phyloP scores from a whole-genome alignment of 2,888 invertebrate species.

The Mayetiola destructor region DNA sequence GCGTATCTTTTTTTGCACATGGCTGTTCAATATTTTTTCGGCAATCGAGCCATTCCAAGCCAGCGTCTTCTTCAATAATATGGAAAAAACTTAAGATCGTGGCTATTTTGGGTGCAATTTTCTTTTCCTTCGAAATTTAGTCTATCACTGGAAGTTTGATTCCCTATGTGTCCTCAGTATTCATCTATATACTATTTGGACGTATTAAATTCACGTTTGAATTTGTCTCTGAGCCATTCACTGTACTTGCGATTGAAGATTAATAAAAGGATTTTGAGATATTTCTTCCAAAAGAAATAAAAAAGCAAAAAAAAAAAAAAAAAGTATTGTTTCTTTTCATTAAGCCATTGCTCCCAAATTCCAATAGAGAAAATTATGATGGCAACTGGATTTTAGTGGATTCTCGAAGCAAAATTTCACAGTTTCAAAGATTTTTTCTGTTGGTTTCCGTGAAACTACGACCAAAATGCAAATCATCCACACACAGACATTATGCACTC shows the following conservation, averaged over 20 bases:
- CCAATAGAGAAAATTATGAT: too few relatives aligned
- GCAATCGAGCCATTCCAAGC: neutral
- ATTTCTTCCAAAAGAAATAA: neutral
- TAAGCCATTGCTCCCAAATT: too few relatives aligned
- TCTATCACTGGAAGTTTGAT: too few relatives aligned
- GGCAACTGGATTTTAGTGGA: too few relatives aligned
- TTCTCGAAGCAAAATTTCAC: too few relatives aligned
- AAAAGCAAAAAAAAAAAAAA: neutral
- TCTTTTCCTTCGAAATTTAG: too few relatives aligned
- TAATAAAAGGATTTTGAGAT: neutral
- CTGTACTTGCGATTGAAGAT: constrained; percentile 8
- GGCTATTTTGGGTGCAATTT: too few relatives aligned
- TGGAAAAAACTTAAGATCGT: neutral
- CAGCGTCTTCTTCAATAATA: neutral
- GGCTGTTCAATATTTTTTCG: neutral
- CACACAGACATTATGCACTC: too few relatives aligned
- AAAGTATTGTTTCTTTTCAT: neutral
- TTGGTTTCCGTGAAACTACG: too few relatives aligned
- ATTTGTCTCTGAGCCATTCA: constrained; percentile 1
- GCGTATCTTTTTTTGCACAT: neutral
- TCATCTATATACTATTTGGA: neutral
- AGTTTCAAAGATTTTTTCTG: too few relatives aligned
- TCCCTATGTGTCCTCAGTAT: too few relatives aligned
- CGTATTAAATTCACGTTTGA: constrained; percentile 4
- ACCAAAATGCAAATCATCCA: too few relatives aligned